These are phyloP conservation scores for Apteryx owenii DNA, from an alignment of 2,113 vertebrate species.

Conservation along the genomic window DNA sequence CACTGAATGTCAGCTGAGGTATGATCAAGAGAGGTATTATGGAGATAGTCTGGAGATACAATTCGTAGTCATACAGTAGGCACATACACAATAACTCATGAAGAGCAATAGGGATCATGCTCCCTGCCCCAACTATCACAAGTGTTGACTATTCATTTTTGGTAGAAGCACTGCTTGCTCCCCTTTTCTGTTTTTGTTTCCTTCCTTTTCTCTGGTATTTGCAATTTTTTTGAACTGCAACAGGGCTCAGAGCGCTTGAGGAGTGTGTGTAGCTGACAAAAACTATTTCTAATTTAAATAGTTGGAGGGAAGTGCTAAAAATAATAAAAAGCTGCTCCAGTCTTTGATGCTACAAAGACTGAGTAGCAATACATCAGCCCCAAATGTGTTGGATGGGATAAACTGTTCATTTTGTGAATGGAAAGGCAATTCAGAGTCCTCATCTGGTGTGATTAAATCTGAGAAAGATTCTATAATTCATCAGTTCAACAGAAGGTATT, in stretches of 20 bases:
- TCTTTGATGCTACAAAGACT: background rate
- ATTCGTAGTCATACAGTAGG: background rate
- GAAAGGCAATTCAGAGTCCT: conserved; percentile 21
- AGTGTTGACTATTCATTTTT: background rate
- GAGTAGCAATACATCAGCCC: background rate
- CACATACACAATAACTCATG: background rate
- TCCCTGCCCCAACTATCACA: background rate
- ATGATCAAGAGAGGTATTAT: background rate
- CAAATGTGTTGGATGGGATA: conserved; percentile 6
- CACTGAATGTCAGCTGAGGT: background rate
- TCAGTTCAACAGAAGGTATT: conserved; percentile 2
- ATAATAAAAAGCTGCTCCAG: background rate
- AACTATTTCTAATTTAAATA: background rate
- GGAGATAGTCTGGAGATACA: background rate
- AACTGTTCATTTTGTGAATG: conserved; percentile 41
- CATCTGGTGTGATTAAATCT: conserved; percentile 38
- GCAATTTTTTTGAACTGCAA: background rate
- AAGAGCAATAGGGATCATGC: background rate
- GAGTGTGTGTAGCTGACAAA: background rate
- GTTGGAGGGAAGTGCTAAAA: background rate
- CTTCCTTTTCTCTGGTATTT: background rate
- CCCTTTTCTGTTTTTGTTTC: background rate
- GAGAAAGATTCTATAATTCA: conserved; percentile 29
- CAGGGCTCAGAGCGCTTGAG: background rate
- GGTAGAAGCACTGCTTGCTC: background rate